A percentile compares a stretch with the other conserved stretches of the same genome.
Evolutionary conservation across 1,140 invertebrate species (phyloP).

Genomic region (Brachystomella parvula): DNA sequence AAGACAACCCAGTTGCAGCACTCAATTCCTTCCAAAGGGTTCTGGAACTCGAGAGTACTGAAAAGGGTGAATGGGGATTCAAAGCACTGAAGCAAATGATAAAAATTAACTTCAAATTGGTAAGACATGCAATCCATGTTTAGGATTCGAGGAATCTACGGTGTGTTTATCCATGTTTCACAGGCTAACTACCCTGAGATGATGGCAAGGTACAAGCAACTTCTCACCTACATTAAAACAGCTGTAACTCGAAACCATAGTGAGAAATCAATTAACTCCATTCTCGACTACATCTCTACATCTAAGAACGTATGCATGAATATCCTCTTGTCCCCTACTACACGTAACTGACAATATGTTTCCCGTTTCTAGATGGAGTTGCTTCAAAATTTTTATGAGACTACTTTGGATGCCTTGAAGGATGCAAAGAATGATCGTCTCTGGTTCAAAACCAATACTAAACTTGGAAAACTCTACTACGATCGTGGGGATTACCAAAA

Average conservation of each 20-base stretch:
- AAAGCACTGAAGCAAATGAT: constrained; percentile 99
- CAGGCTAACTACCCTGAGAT: too few species aligned
- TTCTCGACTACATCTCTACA: constrained; percentile 97
- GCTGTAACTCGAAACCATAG: neutral
- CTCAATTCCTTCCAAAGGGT: constrained; percentile 94
- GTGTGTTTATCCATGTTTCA: too few species aligned
- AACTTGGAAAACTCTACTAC: constrained; percentile 96
- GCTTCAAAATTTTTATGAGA: constrained; percentile 92
- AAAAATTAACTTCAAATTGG: constrained; percentile 98
- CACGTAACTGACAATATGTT: constrained; percentile 91
- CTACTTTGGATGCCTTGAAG: constrained; percentile 92
- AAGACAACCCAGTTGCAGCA: constrained; percentile 88
- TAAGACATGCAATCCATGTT: constrained; percentile 47
- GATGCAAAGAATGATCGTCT: constrained; percentile 96
- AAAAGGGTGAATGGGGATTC: constrained; percentile 99
- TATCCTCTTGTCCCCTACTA: constrained; percentile 99
- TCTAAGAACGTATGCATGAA: constrained; percentile 86
- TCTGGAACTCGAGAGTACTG: constrained; percentile 87
- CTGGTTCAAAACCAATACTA: constrained; percentile 99
- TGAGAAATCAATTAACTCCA: constrained; percentile 60
- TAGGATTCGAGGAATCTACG: too few species aligned
- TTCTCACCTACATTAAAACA: constrained; percentile 68
- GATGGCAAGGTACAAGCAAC: constrained; percentile 30
- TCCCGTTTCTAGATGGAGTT: constrained; percentile 89
- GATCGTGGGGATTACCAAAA: constrained; percentile 89